Evolutionary conservation across 2,113 vertebrate species (phyloP).

Genomic region (Sigmodon hispidus): DNA sequence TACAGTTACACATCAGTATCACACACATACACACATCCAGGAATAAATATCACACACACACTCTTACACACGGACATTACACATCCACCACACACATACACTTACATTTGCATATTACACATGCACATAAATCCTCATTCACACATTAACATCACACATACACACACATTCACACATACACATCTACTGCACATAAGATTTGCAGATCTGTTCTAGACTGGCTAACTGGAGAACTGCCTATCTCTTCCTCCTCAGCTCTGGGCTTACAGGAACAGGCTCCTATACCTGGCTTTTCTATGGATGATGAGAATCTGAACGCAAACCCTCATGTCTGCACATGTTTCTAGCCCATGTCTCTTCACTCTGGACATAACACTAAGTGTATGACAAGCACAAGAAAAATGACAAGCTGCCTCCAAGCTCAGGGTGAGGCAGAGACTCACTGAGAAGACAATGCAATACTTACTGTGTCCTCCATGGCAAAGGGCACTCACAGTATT

Average conservation of each 20-base stretch:
- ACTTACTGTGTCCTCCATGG: neutral
- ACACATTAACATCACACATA: neutral
- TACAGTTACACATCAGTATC: neutral
- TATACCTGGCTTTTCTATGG: neutral
- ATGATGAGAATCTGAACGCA: neutral
- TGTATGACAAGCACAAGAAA: neutral
- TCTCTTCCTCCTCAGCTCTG: neutral
- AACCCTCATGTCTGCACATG: neutral
- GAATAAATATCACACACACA: neutral
- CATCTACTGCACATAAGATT: too few relatives aligned
- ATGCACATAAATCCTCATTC: neutral
- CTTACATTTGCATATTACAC: too few relatives aligned
- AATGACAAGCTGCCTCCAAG: neutral
- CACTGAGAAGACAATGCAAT: neutral
- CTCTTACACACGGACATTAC: neutral
- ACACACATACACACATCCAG: too few relatives aligned
- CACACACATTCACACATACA: neutral
- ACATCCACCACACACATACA: neutral
- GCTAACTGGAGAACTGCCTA: neutral
- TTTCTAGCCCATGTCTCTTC: neutral
- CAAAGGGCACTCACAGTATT: neutral
- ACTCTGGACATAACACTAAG: neutral
- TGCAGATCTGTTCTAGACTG: too few relatives aligned
- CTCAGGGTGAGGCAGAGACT: neutral
- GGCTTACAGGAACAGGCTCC: neutral